Conservation (phyloP, 1,140 invertebrate species). For the Macrocentrus cingulum region DNA sequence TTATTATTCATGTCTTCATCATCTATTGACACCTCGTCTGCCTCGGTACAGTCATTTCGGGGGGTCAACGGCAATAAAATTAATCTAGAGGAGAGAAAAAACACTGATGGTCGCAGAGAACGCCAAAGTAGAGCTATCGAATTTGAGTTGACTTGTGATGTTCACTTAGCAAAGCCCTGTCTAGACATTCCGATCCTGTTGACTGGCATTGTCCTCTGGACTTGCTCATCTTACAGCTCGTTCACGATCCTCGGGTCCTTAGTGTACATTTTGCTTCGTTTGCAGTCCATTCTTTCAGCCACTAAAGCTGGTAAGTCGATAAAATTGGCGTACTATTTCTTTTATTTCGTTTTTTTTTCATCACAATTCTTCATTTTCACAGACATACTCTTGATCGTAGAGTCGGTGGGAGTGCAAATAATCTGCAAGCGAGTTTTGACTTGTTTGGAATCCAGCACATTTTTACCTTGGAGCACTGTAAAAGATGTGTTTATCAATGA, state of each 20-base stretch:
- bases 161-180: background rate
- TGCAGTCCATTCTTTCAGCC: conserved; percentile 4
- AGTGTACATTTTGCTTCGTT: background rate
- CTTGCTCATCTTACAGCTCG: background rate
- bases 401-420: conserved; percentile 61
- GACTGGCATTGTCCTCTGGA: background rate
- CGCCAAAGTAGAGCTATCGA: conserved; percentile 4
- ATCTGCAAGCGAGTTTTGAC: conserved; percentile 46
- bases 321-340: background rate
- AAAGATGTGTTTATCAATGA: conserved; percentile 65
- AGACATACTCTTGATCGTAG: conserved; percentile 59
- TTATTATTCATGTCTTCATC: conserved; percentile 9
- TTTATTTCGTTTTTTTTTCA: background rate
- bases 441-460: conserved; percentile 48
- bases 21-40: background rate
- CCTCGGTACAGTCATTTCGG: conserved; percentile 5
- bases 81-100: background rate
- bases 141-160: conserved; percentile 11
- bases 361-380: conserved; percentile 29
- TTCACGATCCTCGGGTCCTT: background rate
- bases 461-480: conserved; percentile 60
- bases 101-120: background rate
- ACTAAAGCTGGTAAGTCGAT: conserved; percentile 13
- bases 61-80: conserved; percentile 16
- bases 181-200: conserved; percentile 8